A percentile compares a stretch with the other conserved stretches of the same genome.
These are phyloP conservation scores for Drosophila cognata DNA, from an alignment of 2,888 invertebrate species.

Conservation along the genomic window DNA sequence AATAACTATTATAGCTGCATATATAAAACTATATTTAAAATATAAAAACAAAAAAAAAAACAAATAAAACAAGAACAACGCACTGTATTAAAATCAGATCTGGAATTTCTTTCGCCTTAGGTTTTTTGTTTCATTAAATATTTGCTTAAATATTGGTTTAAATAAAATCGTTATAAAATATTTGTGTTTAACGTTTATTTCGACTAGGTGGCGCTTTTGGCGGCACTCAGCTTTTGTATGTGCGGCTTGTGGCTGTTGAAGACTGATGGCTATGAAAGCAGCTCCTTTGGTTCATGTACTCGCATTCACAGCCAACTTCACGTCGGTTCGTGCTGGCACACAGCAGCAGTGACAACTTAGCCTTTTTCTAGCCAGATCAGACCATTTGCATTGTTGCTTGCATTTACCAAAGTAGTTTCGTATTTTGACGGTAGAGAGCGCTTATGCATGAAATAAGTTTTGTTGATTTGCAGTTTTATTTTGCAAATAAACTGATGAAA, in stretches of 20 bases:
- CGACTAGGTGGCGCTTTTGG: not conserved
- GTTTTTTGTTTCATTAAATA: not conserved
- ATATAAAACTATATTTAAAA: slow-evolving; percentile 75
- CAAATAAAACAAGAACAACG: slow-evolving; percentile 60
- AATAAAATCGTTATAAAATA: not conserved
- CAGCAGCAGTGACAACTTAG: not conserved
- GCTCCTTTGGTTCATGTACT: not conserved
- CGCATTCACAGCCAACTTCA: slow-evolving; percentile 6
- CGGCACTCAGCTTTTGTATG: slow-evolving; percentile 16
- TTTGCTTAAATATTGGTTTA: not conserved
- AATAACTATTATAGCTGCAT: slow-evolving; percentile 76
- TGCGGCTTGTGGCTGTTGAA: fast-evolving
- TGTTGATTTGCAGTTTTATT: not conserved
- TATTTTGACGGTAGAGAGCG: not conserved
- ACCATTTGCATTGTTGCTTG: not conserved
- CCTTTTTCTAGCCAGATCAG: not conserved
- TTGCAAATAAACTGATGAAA: not conserved
- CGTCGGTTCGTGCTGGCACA: not conserved
- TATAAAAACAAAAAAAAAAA: slow-evolving; percentile 54
- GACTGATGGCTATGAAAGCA: slow-evolving; percentile 14
- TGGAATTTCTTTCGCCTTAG: not conserved
- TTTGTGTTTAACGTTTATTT: not conserved
- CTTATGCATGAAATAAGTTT: not conserved
- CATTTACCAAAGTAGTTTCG: not conserved
- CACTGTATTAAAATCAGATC: slow-evolving; percentile 64